phyloP scores from a whole-genome alignment of 2,888 invertebrate genomes.

The Drosophila pseudotalamancana region DNA sequence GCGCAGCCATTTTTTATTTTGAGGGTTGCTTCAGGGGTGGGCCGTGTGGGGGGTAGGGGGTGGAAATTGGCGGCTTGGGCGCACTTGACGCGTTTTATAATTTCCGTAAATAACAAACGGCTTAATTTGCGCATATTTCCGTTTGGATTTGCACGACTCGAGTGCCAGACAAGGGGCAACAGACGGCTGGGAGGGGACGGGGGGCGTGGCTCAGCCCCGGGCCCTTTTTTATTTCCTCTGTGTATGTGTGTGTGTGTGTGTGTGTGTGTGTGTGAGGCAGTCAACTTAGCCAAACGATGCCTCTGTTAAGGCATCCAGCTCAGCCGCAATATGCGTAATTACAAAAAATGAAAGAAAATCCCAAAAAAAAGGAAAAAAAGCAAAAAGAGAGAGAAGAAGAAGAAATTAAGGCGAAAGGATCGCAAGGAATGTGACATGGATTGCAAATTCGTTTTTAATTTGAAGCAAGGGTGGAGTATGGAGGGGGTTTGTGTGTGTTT shows the following conservation, averaged over 20 bases:
- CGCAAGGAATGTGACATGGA: conserved; percentile 32
- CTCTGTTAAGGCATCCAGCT: conserved; percentile 35
- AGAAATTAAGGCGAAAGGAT: conserved; percentile 15
- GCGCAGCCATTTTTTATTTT: conserved; percentile 48
- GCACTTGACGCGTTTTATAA: conserved; percentile 82
- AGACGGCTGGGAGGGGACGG: background rate
- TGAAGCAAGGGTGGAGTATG: background rate
- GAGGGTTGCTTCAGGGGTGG: conserved; percentile 27
- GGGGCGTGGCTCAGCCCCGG: conserved; percentile 7
- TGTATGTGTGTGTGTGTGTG: background rate
- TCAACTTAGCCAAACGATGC: too few species aligned
- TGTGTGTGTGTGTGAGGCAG: background rate
- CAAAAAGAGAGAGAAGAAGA: background rate
- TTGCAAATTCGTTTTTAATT: conserved; percentile 4
- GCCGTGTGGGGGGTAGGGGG: background rate
- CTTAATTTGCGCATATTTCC: conserved; percentile 82
- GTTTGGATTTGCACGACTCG: conserved; percentile 79
- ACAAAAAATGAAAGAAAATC: conserved; percentile 32
- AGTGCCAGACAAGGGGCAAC: conserved; percentile 42
- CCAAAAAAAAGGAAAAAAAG: background rate
- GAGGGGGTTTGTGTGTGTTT: background rate
- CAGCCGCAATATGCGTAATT: conserved; percentile 65
- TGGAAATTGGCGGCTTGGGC: conserved; percentile 60
- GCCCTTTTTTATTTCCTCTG: too few species aligned
- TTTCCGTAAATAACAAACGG: conserved; percentile 82